Percentiles rank a stretch among this genome's conserved stretches.
These are phyloP conservation scores for Digitonthophagus gazella DNA, from an alignment of 2,888 invertebrate genomes.

Conservation along the genomic window DNA sequence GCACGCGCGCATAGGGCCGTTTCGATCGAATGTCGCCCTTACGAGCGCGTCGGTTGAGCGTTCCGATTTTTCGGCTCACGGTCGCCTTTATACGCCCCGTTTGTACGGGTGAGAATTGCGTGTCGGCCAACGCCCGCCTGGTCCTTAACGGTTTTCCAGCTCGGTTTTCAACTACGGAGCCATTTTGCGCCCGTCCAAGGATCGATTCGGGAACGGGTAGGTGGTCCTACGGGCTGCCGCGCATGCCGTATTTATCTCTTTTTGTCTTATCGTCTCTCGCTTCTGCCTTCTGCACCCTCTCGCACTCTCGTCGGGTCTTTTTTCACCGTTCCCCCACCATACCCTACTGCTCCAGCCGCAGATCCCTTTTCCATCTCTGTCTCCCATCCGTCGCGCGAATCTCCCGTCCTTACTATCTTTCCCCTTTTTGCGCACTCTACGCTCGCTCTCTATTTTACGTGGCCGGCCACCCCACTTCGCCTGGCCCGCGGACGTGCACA, in stretches of 20 bases:
- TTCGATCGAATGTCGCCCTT: constrained; percentile 47
- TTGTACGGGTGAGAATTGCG: constrained; percentile 47
- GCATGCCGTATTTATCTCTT: constrained; percentile 53
- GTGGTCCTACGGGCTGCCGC: constrained; percentile 47
- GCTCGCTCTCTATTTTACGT: constrained; percentile 10
- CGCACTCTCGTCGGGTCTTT: constrained; percentile 30
- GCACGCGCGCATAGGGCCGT: constrained; percentile 40
- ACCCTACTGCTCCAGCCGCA: constrained; percentile 27
- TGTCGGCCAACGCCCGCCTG: constrained; percentile 34
- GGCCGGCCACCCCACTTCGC: constrained; percentile 3
- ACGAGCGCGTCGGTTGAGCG: constrained; percentile 44
- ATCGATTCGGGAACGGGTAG: constrained; percentile 50
- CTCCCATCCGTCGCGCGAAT: not conserved
- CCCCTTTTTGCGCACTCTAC: constrained; percentile 12
- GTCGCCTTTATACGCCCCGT: constrained; percentile 47
- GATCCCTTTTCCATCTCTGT: constrained; percentile 21
- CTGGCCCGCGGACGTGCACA: constrained; percentile 6
- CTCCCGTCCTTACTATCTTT: constrained; percentile 3
- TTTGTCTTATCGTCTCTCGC: constrained; percentile 52
- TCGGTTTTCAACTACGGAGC: constrained; percentile 51
- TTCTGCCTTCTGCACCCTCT: constrained; percentile 39
- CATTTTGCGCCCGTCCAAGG: constrained; percentile 52
- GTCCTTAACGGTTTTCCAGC: constrained; percentile 51
- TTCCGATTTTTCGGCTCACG: constrained; percentile 47
- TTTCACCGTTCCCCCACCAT: constrained; percentile 25